A percentile compares a stretch with the other conserved stretches of the same genome.
phyloP scores from a whole-genome alignment of 23 tunicate species.

The Corella eumyota region DNA sequence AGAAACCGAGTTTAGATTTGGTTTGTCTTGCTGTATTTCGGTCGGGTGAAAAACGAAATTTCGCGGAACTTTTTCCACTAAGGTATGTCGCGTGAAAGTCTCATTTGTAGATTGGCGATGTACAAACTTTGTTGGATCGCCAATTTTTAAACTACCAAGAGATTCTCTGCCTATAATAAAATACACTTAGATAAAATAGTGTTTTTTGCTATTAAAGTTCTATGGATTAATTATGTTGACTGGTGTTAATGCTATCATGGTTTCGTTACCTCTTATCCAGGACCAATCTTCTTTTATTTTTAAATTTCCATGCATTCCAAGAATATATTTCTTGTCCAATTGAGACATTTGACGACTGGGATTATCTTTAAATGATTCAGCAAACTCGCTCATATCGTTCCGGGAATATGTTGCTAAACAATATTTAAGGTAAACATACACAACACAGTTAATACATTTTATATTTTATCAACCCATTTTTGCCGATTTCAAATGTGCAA shows the following conservation, averaged over 20 bases:
- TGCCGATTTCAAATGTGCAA: too few relatives aligned
- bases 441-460: too few relatives aligned
- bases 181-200: neutral
- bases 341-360: slow-evolving; percentile 46
- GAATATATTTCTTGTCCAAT: slow-evolving; percentile 56
- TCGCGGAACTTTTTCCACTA: slow-evolving; percentile 69
- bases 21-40: neutral
- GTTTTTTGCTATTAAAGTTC: neutral
- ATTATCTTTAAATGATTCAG: neutral
- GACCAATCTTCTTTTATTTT: slow-evolving; percentile 63
- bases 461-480: too few relatives aligned
- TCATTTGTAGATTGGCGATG: slow-evolving; percentile 31
- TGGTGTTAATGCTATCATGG: neutral
- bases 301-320: slow-evolving; percentile 32
- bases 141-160: slow-evolving; percentile 65
- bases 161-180: slow-evolving; percentile 44
- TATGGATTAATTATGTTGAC: neutral
- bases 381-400: too few relatives aligned
- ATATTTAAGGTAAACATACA: too few relatives aligned
- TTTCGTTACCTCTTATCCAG: slow-evolving; percentile 53
- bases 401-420: too few relatives aligned
- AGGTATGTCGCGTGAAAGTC: slow-evolving; percentile 44
- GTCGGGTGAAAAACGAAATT: slow-evolving; percentile 66
- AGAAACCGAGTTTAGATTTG: slow-evolving; percentile 19
- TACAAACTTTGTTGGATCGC: slow-evolving; percentile 20